Conservation (phyloP, 2,888 invertebrate genomes). For the Prosapia bicincta region DNA sequence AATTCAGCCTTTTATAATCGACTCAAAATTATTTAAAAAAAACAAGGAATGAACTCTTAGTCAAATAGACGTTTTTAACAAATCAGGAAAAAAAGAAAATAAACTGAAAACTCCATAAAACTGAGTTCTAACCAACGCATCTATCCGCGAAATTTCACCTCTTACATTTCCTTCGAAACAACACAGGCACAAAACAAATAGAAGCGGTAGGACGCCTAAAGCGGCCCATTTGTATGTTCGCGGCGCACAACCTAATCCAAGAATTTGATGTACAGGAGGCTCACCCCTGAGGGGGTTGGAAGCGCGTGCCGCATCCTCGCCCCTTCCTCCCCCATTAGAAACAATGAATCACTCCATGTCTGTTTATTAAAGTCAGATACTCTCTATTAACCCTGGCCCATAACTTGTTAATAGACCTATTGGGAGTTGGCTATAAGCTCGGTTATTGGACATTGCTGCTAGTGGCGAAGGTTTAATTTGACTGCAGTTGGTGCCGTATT, state of each 20-base stretch:
- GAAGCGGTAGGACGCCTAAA: slow-evolving; percentile 6
- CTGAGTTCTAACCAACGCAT: too few relatives aligned
- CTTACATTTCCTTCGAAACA: too few relatives aligned
- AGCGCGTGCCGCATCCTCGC: background rate
- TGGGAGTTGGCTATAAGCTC: background rate
- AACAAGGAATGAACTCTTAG: too few relatives aligned
- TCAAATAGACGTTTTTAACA: too few relatives aligned
- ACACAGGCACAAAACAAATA: background rate
- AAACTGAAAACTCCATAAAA: too few relatives aligned
- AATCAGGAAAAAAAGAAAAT: too few relatives aligned
- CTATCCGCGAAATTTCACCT: too few relatives aligned
- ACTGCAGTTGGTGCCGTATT: background rate
- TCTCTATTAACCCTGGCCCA: background rate
- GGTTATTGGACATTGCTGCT: background rate
- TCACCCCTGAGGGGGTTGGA: background rate
- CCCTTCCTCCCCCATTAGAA: background rate
- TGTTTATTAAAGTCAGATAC: background rate
- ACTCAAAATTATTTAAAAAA: too few relatives aligned
- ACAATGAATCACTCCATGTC: background rate
- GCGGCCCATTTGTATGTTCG: slow-evolving; percentile 22
- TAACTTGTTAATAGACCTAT: background rate
- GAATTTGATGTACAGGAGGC: background rate
- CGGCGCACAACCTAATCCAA: slow-evolving; percentile 1
- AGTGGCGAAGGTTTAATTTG: background rate
- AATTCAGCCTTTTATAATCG: too few relatives aligned